These are phyloP conservation scores for Micromussa lordhowensis DNA, from an alignment of 92 coral and sea anemone genomes.

Conservation along the genomic window DNA sequence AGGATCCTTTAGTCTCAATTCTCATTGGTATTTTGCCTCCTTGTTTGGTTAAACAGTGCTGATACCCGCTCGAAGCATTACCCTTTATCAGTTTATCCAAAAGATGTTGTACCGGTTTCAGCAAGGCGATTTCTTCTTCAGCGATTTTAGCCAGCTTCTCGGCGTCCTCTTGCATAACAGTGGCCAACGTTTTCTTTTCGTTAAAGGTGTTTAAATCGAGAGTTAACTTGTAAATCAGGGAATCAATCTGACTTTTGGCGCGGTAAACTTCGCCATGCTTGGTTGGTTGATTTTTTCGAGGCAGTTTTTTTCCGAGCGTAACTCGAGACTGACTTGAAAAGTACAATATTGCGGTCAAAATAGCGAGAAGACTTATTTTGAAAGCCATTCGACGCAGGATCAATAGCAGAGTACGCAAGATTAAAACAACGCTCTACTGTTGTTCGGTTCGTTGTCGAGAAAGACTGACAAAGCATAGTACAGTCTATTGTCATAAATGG, in stretches of 20 bases:
- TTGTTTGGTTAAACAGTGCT: neutral
- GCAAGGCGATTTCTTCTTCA: constrained; percentile 8
- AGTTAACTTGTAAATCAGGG: constrained; percentile 10
- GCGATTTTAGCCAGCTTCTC: constrained; percentile 9
- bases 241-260: constrained; percentile 43
- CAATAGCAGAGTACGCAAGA: neutral
- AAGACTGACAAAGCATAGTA: too few species aligned
- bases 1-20: constrained; percentile 9
- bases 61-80: constrained; percentile 5
- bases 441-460: neutral
- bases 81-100: constrained; percentile 6
- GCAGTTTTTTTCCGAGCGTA: neutral
- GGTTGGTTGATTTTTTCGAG: constrained; percentile 6
- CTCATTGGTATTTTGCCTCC: neutral
- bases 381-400: neutral
- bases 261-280: constrained; percentile 40
- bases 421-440: neutral
- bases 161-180: constrained; percentile 18
- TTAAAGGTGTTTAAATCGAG: constrained; percentile 21
- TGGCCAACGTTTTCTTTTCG: constrained; percentile 15
- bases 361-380: neutral
- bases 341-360: neutral
- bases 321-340: constrained; percentile 5
- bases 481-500: too few species aligned
- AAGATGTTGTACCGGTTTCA: constrained; percentile 8